Evolutionary conservation across 1,140 invertebrate species (phyloP), one percentile per base, ranked within the genome.

Genomic region (Drosophila watanabei): DNA sequence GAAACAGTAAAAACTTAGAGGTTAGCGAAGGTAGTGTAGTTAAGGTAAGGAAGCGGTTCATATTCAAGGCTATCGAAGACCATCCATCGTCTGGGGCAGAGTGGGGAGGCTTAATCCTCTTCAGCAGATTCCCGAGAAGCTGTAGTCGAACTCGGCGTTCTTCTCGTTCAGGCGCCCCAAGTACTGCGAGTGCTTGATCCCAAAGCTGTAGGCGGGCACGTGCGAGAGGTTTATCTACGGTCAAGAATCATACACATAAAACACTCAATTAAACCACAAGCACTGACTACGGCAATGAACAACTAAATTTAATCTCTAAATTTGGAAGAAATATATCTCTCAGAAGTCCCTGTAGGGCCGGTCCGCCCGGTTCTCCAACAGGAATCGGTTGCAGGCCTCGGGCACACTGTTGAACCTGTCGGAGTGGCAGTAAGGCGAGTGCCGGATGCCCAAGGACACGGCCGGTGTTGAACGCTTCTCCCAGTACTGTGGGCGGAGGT

Each of bases 171-270:
- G 93, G 71, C 96, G 95, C 54, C 96, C 96, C 68, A 96, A 94
- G 82, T 97, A 97, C 41, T 95, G 96, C 2, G 97, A 98, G 93
- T 98, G 98, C 87, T 96, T 96, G 75, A 98, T 98, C 51, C 98
- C 98, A 93, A 98, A 98, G 68, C 95, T 96, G 84, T 96, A 96
- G 30, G 95, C 94, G 56, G 96, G 96, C 65, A 94, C 93, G 73
- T 94, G 93, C 57, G 95, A 94, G 54, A 95, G 82, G 69, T 94
- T 87, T 41, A 95, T 93, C 95, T 96, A 77, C 45, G 93, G 88
- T 2, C 20, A 33, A 37, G 6, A 45, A 59, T 28, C 11, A 49
- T n/a, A n/a, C 11, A 49, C 14, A n/a, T 10, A 9, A 1, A 64
- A 20, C 2, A 43, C 8, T n/a, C 9, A 59, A 32, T 49, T 30